These are phyloP conservation scores for Oryzias dopingdopingensis DNA, from an alignment of 2,797 vertebrate genomes.

Conservation along the genomic window DNA sequence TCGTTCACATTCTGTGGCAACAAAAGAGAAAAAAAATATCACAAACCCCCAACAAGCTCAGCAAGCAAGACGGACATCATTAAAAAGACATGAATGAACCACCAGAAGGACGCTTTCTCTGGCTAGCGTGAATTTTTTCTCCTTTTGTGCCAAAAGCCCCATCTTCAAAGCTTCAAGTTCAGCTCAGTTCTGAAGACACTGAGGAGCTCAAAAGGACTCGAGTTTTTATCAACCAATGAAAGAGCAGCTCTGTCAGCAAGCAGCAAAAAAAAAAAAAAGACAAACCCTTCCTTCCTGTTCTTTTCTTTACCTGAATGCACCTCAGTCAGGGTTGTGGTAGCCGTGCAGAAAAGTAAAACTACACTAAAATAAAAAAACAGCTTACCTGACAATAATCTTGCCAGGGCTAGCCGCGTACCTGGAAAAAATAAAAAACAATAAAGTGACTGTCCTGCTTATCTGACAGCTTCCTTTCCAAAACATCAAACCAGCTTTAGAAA, in stretches of 20 bases:
- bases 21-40: constrained; percentile 4
- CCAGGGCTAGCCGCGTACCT: constrained; percentile 78
- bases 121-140: no score
- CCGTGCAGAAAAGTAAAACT: no score
- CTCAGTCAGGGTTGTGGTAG: no score
- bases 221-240: constrained; percentile 5
- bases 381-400: constrained; percentile 85
- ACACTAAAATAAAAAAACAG: not conserved
- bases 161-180: not conserved
- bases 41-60: not conserved
- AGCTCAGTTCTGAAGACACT: constrained; percentile 5
- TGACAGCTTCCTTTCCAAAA: not conserved
- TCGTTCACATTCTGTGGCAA: constrained; percentile 1
- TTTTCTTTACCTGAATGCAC: no score
- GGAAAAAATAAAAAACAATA: constrained; percentile 69
- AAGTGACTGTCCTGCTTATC: constrained; percentile 47
- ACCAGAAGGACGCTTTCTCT: not conserved
- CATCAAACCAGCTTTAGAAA: no score
- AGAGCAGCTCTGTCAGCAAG: not conserved
- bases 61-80: not conserved
- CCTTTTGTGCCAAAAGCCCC: no score
- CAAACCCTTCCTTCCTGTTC: not conserved
- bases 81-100: not conserved
- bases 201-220: not conserved
- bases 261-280: not conserved